Percentiles rank a stretch among this genome's conserved stretches.
Evolutionary conservation across 1,140 invertebrate species (phyloP).

Genomic region (Cherax destructor): DNA sequence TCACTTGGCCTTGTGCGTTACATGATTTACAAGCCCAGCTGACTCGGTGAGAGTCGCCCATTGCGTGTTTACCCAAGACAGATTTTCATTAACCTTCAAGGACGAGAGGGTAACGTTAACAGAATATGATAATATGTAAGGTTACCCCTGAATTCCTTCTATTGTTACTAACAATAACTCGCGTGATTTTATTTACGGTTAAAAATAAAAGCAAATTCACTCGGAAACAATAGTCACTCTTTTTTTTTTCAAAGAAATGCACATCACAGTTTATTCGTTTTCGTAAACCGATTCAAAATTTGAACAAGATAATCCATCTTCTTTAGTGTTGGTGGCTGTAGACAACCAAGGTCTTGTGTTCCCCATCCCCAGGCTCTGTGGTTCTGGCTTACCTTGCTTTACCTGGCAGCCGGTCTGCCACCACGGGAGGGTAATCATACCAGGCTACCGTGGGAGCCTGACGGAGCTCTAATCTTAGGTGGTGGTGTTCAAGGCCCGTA

Average conservation of each 20-base stretch:
- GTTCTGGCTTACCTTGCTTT: neutral
- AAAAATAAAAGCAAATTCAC: too few relatives aligned
- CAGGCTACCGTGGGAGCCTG: neutral
- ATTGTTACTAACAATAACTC: too few relatives aligned
- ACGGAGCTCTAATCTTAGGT: neutral
- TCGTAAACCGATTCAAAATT: neutral
- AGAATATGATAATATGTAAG: neutral
- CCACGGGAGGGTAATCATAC: neutral
- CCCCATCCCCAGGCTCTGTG: neutral
- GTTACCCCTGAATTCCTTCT: too few relatives aligned
- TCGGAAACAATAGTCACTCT: too few relatives aligned
- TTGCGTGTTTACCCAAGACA: neutral
- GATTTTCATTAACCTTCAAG: neutral
- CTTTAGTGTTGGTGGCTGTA: neutral
- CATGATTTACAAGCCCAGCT: neutral
- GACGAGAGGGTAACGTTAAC: neutral
- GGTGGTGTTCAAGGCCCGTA: neutral
- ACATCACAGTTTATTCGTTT: neutral
- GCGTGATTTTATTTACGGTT: too few relatives aligned
- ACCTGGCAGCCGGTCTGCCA: neutral
- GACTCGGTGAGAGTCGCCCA: neutral
- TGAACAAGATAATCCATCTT: neutral
- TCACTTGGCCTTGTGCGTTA: neutral
- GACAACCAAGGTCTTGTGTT: neutral
- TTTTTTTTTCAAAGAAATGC: too few relatives aligned